These are phyloP conservation scores for Nemopilema nomurai DNA, from an alignment of 30 jellyfish, hydroid and myxozoan species.

Conservation along the genomic window DNA sequence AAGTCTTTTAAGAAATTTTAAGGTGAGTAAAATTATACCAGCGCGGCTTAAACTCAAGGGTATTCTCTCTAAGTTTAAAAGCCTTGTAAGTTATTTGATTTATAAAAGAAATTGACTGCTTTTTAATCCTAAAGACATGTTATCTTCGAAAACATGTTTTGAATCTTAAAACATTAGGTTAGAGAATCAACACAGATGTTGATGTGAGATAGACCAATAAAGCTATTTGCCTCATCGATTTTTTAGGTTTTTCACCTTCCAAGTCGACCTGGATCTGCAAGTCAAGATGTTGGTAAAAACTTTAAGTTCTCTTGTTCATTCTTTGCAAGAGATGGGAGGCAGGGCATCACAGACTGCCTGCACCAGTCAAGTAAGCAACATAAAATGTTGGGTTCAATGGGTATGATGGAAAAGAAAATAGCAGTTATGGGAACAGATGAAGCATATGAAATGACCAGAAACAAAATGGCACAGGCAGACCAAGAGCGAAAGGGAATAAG, in stretches of 20 bases:
- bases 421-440: slow-evolving; percentile 95
- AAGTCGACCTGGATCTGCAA: slow-evolving; percentile 86
- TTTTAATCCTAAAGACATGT: no score
- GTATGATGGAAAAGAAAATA: slow-evolving; percentile 59
- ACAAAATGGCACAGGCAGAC: slow-evolving; percentile 96
- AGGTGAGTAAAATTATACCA: no score
- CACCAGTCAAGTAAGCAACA: slow-evolving; percentile 60
- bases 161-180: background rate
- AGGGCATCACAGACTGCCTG: slow-evolving; percentile 86
- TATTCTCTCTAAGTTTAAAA: no score
- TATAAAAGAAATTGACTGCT: no score
- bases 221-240: background rate
- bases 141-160: background rate
- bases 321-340: slow-evolving; percentile 71
- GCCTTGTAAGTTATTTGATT: no score
- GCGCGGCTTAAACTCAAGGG: no score
- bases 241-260: slow-evolving; percentile 79
- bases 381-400: slow-evolving; percentile 65
- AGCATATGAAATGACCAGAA: slow-evolving; percentile 90
- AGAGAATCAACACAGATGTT: background rate
- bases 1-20: no score
- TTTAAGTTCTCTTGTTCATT: slow-evolving; percentile 82
- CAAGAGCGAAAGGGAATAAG: slow-evolving; percentile 96
- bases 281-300: slow-evolving; percentile 79
- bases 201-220: background rate